Conservation (phyloP, 2,888 invertebrate genomes). For the Chrysolina haemoptera region DNA sequence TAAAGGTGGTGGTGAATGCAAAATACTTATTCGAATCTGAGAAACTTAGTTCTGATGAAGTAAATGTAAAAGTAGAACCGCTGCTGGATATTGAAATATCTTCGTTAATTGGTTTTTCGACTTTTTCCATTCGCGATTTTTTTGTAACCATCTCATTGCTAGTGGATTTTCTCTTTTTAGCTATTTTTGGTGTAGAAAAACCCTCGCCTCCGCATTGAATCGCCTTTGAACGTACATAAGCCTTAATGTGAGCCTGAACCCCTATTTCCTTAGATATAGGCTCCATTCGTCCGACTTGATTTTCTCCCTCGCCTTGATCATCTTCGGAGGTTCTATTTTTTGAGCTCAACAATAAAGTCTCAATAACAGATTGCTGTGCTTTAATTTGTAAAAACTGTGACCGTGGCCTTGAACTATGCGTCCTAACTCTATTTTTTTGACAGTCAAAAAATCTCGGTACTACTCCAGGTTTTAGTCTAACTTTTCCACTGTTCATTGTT, state of each 20-base stretch:
- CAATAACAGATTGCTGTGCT: constrained; percentile 13
- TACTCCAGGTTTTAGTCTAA: constrained; percentile 29
- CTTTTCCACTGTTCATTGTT: constrained; percentile 28
- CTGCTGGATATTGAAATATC: constrained; percentile 11
- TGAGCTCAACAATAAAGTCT: constrained; percentile 1
- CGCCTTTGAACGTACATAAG: constrained; percentile 21
- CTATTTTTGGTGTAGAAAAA: constrained; percentile 14
- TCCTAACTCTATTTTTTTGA: constrained; percentile 23
- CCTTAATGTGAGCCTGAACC: constrained; percentile 15
- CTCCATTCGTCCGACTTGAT: constrained; percentile 21
- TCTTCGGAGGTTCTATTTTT: constrained; percentile 21
- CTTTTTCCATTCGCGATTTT: no score
- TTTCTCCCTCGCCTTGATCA: constrained; percentile 15
- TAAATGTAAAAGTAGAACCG: constrained; percentile 19
- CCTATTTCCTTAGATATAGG: constrained; percentile 13
- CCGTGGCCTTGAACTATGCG: constrained; percentile 18
- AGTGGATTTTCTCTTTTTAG: constrained; percentile 4
- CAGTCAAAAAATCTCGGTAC: constrained; percentile 29
- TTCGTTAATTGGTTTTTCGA: constrained; percentile 14
- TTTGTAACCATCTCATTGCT: background rate
- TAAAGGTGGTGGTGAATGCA: constrained; percentile 31
- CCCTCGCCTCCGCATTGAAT: constrained; percentile 15
- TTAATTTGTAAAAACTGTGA: constrained; percentile 20
- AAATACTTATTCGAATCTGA: constrained; percentile 18
- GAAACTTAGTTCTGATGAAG: constrained; percentile 17